Base-by-base conservation (phyloP, 2,888 invertebrate genomes). In the Lepidochrysops patricia region DNA sequence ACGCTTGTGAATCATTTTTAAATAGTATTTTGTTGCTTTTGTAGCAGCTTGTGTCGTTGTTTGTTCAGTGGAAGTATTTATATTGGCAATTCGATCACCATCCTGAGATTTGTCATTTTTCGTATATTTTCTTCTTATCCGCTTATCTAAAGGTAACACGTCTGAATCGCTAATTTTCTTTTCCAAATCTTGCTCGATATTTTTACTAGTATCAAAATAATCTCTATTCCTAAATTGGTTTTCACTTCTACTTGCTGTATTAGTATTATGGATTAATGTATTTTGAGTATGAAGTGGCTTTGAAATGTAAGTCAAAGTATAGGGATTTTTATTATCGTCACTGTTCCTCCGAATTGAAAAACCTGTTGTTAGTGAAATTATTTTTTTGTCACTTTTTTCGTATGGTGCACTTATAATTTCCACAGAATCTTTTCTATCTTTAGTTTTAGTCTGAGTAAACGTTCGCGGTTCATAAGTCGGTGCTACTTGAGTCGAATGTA, bases 291-390 rank as follows among this genome's bases (percentile, higher is more conserved):
- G 79, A 61, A 77, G 74, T 13, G 88, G 84, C 58, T 83, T 73
- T n/a, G 84, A 77, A 68, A 84, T 72, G 63, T 87, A 77, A 34
- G 87, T 89, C 70, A 88, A 73, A 5, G 87, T 88, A 68, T 89
- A 89, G 49, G 84, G 82, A 68, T 82, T 86, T 71, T 84, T 79
- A 65, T 79, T 73, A 70, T 84, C 84, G 69, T 84, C 82, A 62
- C 68, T 59, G 70, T 89, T 82, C 63, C 83, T 76, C 63, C 89
- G 77, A 62, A 90, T 83, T 37, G 89, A 87, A 75, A 90, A 90
- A 65, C 90, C 90, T 62, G 89, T 82, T 64, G 90, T 86, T 76
- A 89, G 72, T 67, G 89, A 85, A 66, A 84, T 72, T 65, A 72
- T 69, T 66, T 82, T 84, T 76, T 82, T 86, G 67, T 77, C 76